Conservation (phyloP, 2,113 vertebrate species). For the Xerus inauris region DNA sequence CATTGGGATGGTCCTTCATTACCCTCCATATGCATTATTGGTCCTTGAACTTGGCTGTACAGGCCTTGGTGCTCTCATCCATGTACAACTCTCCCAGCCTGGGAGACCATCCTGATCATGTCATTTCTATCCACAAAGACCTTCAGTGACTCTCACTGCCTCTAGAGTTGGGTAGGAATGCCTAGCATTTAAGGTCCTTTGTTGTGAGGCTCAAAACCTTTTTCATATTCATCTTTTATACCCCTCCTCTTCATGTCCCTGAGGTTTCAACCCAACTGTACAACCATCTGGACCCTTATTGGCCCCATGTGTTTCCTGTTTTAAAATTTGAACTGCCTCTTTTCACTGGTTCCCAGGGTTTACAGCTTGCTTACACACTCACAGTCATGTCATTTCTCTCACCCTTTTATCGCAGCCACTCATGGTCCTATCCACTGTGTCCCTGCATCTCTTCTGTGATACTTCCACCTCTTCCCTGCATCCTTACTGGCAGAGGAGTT, state of each 20-base stretch:
- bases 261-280: slow-evolving; percentile 73
- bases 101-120: not conserved
- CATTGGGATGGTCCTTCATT: not conserved
- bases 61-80: not conserved
- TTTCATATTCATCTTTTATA: slow-evolving; percentile 11
- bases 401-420: not conserved
- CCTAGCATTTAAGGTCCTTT: slow-evolving; percentile 58
- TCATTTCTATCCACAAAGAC: not conserved
- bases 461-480: not conserved
- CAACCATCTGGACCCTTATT: slow-evolving; percentile 65
- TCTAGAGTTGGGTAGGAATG: not conserved
- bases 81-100: not conserved
- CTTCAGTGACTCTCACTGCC: slow-evolving; percentile 45
- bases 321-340: slow-evolving; percentile 49
- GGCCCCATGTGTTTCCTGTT: slow-evolving; percentile 47
- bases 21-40: not conserved
- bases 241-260: slow-evolving; percentile 68
- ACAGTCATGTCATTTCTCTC: not conserved
- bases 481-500: not conserved
- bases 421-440: not conserved
- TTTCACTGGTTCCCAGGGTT: not conserved
- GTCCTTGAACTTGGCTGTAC: not conserved
- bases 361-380: not conserved
- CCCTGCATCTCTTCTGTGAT: not conserved
- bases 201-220: slow-evolving; percentile 13